Base-by-base conservation (phyloP, 2,797 vertebrate genomes). In the Darevskia mixta region DNA sequence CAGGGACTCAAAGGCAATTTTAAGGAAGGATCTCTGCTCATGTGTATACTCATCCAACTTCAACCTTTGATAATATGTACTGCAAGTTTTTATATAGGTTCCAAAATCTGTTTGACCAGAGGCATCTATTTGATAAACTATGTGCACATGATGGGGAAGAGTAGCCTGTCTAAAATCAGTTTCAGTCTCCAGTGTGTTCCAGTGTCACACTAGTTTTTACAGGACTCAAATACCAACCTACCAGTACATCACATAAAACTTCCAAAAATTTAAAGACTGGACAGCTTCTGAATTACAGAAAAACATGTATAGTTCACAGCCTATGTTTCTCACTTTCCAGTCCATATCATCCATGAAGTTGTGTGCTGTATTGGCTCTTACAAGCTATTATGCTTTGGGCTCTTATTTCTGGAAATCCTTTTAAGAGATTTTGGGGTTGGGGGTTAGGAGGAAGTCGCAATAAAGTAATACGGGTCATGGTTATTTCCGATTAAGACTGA, bases 361-460 rank as follows among this genome's bases (percentile, higher is more conserved):
- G 29, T 85, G 4, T 35, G 29, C 67, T 75, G 72, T 83, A 83
- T 64, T 66, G 76, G 43, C 79, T 79, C 41, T 32, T 64, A 17
- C 32, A 85, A 49, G 49, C 17, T 79, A 20, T 79, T 71, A 32
- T 64, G 41, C 84, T 43, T 29, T 41, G 2, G 69, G 32, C 35
- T 25, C 87, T 87, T 18, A 85, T 32, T 84, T 83, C 78, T 85
- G 4, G 45, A 89, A 58, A 41, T 3, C 5, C 79, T 91, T 55
- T 91, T 91, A 64, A 69, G 32, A 69, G 35, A 55, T 17, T n/a
- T n/a, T 32, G 71, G 71, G 32, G 5, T 87, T 86, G 71, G 89
- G 3, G 18, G 64, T 20, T 2, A 8, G 41, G 79, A 83, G 27
- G 41, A 76, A 55, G n/a, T 55, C 86, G 84, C 20, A 38, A 66